Percentiles rank a stretch among this genome's conserved stretches.
These are phyloP conservation scores for Iphiclides podalirius DNA, from an alignment of 2,888 invertebrate species.

Conservation along the genomic window DNA sequence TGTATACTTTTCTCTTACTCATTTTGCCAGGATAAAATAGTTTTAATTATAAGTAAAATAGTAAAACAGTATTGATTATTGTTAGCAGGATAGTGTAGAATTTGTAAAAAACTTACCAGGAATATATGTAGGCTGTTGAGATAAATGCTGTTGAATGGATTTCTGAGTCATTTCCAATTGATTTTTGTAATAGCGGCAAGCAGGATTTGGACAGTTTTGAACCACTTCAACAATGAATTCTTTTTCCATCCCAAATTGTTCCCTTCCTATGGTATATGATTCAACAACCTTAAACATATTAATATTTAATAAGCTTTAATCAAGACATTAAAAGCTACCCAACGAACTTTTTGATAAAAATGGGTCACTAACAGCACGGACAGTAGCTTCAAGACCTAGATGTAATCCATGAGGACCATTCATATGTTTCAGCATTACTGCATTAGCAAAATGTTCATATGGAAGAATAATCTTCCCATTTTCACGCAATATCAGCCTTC, in stretches of 20 bases:
- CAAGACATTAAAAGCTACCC: constrained; percentile 1
- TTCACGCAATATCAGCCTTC: constrained; percentile 89
- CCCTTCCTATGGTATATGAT: constrained; percentile 90
- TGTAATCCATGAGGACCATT: constrained; percentile 93
- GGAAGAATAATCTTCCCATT: constrained; percentile 94
- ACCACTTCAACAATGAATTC: constrained; percentile 94
- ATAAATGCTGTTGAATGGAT: constrained; percentile 84
- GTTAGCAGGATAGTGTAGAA: too few relatives aligned
- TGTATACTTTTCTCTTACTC: too few relatives aligned
- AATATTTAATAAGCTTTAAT: constrained; percentile 4
- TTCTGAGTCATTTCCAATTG: constrained; percentile 88
- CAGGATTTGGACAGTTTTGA: constrained; percentile 92
- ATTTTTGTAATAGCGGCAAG: constrained; percentile 92
- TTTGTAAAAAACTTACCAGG: too few relatives aligned
- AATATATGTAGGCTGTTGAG: constrained; percentile 78
- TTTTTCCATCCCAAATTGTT: constrained; percentile 93
- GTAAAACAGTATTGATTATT: too few relatives aligned
- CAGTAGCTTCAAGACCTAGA: constrained; percentile 90
- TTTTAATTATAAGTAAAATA: too few relatives aligned
- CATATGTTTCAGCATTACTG: constrained; percentile 94
- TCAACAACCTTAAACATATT: constrained; percentile 83
- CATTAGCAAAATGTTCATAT: constrained; percentile 94
- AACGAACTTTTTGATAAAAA: background rate
- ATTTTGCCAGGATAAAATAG: too few relatives aligned
- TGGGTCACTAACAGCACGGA: constrained; percentile 84